phyloP scores from a whole-genome alignment of 2,797 vertebrate genomes.

The Lindbergichthys nudifrons region DNA sequence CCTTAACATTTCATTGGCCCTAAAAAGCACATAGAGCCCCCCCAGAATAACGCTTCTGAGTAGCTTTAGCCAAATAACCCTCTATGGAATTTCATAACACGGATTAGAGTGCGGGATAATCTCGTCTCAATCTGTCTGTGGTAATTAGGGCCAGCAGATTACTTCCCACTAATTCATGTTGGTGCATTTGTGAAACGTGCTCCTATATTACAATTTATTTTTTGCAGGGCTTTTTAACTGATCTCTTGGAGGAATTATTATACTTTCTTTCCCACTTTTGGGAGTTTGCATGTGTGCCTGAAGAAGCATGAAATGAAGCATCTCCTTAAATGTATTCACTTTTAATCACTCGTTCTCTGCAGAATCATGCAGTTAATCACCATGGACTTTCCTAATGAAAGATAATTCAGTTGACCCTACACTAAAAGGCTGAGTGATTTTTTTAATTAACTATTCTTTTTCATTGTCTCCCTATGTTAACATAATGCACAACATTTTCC shows the following conservation, averaged over 20 bases:
- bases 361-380: slow-evolving; percentile 3
- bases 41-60: slow-evolving; percentile 11
- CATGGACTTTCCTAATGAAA: background rate
- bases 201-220: slow-evolving; percentile 37
- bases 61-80: slow-evolving; percentile 47
- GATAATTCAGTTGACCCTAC: background rate
- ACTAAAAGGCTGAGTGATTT: background rate
- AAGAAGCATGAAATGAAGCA: slow-evolving; percentile 3
- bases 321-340: slow-evolving; percentile 23
- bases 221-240: slow-evolving; percentile 27
- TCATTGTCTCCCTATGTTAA: background rate
- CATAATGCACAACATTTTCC: background rate
- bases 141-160: slow-evolving; percentile 67
- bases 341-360: slow-evolving; percentile 25
- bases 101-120: slow-evolving; percentile 60
- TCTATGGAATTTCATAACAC: slow-evolving; percentile 39
- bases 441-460: background rate
- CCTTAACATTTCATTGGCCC: background rate
- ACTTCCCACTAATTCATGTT: slow-evolving; percentile 46
- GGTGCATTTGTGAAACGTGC: slow-evolving; percentile 41
- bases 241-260: slow-evolving; percentile 25
- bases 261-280: slow-evolving; percentile 8
- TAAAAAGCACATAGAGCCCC: background rate
- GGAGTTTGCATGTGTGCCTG: slow-evolving; percentile 3
- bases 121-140: slow-evolving; percentile 59